phyloP scores from a whole-genome alignment of 2,113 vertebrate species.

The Melanotaenia duboulayi region DNA sequence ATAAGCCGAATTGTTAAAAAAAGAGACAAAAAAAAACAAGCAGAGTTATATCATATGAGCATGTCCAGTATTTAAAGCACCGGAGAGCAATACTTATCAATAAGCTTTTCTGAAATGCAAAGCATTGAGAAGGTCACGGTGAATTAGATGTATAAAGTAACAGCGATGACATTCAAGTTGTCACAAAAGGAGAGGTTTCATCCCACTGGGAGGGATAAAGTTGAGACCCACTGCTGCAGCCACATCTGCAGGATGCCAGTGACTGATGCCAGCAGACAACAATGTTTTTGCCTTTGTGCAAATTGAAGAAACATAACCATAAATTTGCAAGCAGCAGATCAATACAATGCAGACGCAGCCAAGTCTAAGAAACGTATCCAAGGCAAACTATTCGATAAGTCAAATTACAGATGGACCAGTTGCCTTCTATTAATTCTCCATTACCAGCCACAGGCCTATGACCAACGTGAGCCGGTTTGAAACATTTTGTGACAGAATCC shows the following conservation, averaged over 20 bases:
- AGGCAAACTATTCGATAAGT: constrained; percentile 72
- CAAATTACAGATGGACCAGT: constrained; percentile 54
- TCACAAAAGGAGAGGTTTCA: constrained; percentile 45
- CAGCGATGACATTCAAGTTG: constrained; percentile 61
- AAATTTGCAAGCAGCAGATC: constrained; percentile 74
- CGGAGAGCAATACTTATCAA: constrained; percentile 40
- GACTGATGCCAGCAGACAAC: constrained; percentile 61
- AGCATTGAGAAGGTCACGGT: constrained; percentile 65
- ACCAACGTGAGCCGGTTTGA: constrained; percentile 8
- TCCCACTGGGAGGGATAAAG: constrained; percentile 44
- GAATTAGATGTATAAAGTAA: constrained; percentile 68
- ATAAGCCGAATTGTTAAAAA: neutral
- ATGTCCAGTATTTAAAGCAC: constrained; percentile 45
- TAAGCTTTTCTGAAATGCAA: constrained; percentile 47
- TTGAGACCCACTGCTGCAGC: constrained; percentile 30
- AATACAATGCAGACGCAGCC: constrained; percentile 62
- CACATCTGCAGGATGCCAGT: constrained; percentile 57
- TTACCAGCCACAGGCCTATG: constrained; percentile 54
- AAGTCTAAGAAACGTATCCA: constrained; percentile 71
- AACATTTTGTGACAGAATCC: constrained; percentile 59
- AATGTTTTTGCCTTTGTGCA: constrained; percentile 73
- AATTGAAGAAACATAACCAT: constrained; percentile 79
- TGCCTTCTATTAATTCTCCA: constrained; percentile 68
- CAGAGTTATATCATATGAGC: constrained; percentile 35
- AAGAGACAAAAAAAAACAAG: constrained; percentile 1